Evolutionary conservation across 1,140 invertebrate species (phyloP), one percentile per base, ranked within the genome.

Genomic region (Eupristina koningsbergeri): DNA sequence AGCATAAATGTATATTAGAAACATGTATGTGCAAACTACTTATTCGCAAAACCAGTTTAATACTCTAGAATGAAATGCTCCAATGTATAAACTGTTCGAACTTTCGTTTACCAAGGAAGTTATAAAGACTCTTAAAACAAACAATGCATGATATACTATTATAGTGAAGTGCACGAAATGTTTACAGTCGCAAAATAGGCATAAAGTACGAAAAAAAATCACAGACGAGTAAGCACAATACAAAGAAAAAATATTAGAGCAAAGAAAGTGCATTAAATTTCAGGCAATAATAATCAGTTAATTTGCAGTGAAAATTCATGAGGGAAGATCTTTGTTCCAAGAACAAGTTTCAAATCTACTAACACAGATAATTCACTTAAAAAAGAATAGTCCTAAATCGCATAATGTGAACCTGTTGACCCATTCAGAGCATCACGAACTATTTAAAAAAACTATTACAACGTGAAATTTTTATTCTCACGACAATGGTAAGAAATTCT

Each of bases 81-180:
- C 11, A 69, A 34, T 50, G 29, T 64, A 17, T 64, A 63, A 63
- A 77, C 26, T 63, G n/a, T 61, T 77, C 53, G 36, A 76, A 29
- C 58, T 78, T 78, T 78, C 36, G 36, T 78, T 78, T 64, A 78
- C 22, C 17, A 63, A 78, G 31, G 75, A 78, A 78, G 58, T 78
- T 41, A 15, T 58, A 26, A 41, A 45, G 26, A 39, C 58, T 63
- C 19, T 47, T 36, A 79, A 79, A 63, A 41, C 63, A 79, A 69
- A 79, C 63, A 50, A 26, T n/a, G 6, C 67, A 9, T 41, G 0
- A 41, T 29, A 36, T 29, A 64, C 45, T 45, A 36, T 45, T 61
- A 45, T 31, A 45, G 17, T 73, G 39, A 45, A 41, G 26, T 15
- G 15, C 8, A 73, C 39, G 26, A 73, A n/a, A 73, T 73, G 19